phyloP scores from a whole-genome alignment of 2,797 vertebrate genomes.

The Sebastes itinus region DNA sequence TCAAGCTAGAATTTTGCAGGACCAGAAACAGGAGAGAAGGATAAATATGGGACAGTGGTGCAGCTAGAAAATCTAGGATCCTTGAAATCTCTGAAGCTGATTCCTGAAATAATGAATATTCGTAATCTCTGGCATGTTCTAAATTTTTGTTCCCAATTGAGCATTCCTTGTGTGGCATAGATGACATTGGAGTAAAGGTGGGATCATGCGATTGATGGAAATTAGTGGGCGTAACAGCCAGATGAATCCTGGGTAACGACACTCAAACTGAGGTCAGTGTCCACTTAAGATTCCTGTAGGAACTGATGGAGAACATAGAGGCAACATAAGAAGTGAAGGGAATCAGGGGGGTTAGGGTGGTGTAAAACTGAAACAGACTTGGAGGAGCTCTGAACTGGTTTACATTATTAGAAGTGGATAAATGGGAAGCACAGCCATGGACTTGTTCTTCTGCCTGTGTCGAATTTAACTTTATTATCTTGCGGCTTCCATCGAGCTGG shows the following conservation, averaged over 20 bases:
- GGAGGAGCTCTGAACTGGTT: slow-evolving; percentile 11
- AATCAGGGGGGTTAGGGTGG: background rate
- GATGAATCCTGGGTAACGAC: background rate
- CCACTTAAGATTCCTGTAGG: background rate
- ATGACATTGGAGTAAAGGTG: background rate
- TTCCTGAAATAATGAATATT: background rate
- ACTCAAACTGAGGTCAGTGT: background rate
- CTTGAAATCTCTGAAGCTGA: background rate
- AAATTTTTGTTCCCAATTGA: background rate
- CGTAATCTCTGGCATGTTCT: background rate
- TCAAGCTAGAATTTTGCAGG: slow-evolving; percentile 19
- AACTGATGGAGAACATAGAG: background rate
- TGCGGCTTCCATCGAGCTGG: slow-evolving; percentile 39
- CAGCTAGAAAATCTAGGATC: background rate
- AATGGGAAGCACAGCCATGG: background rate
- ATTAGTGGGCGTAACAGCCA: background rate
- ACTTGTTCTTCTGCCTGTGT: slow-evolving; percentile 17
- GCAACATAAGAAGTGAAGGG: background rate
- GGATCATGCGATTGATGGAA: background rate
- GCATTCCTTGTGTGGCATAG: background rate
- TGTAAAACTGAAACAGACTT: slow-evolving; percentile 8
- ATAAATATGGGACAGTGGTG: background rate
- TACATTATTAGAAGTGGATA: slow-evolving; percentile 14
- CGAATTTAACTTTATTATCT: slow-evolving; percentile 46
- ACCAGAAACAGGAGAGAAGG: slow-evolving; percentile 9